Evolutionary conservation across 2,797 vertebrate species (phyloP).

Genomic region (Buceros bicornis): DNA sequence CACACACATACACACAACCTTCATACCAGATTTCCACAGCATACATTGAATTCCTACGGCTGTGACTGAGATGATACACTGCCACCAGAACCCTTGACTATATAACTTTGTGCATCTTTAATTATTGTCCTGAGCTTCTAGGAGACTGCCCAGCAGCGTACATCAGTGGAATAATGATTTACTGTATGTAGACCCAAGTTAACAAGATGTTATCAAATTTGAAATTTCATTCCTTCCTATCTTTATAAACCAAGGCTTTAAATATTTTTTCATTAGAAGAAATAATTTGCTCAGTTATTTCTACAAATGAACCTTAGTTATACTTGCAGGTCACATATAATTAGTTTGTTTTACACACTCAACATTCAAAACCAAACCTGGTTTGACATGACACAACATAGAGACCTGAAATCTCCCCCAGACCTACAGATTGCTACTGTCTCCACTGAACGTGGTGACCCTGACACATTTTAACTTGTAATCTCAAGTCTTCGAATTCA

Average conservation of each 20-base stretch:
- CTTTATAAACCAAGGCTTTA: not conserved
- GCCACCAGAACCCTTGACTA: not conserved
- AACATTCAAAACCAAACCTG: not conserved
- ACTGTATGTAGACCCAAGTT: not conserved
- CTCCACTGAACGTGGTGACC: not conserved
- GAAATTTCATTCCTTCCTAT: not conserved
- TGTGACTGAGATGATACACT: not conserved
- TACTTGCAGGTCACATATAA: not conserved
- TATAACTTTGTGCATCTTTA: not conserved
- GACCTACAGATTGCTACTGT: not conserved
- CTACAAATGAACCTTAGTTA: not conserved
- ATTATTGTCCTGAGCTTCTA: not conserved
- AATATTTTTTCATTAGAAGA: not conserved
- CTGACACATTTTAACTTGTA: not conserved
- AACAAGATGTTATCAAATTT: not conserved
- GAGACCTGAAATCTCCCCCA: not conserved
- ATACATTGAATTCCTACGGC: not conserved
- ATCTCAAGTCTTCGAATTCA: not conserved
- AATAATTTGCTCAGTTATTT: not conserved
- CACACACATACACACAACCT: rapidly evolving
- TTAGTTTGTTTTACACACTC: not conserved
- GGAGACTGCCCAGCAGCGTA: not conserved
- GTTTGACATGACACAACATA: not conserved
- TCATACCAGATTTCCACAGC: not conserved
- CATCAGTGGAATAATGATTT: not conserved